Base-by-base conservation (phyloP, 2,888 invertebrate genomes). In the Drosophila tripunctata region DNA sequence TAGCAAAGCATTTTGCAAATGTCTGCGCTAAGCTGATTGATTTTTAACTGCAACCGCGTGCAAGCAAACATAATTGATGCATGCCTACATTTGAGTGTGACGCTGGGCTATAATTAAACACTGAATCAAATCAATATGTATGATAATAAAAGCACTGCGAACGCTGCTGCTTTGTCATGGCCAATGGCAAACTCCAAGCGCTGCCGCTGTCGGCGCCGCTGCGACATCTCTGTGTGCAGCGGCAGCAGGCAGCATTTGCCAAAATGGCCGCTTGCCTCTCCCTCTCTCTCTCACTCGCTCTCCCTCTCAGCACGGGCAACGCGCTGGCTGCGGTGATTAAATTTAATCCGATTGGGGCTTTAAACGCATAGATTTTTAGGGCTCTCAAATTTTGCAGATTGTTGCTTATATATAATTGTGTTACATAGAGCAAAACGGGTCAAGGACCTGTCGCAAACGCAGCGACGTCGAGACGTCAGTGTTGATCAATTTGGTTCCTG, bases 221-320 rank as follows among this genome's bases (percentile, higher is more conserved):
- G 55, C 36, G 30, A 52, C 17, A 35, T 45, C 52, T 38, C 41
- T 61, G 41, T 24, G 12, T 38, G 50, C 71, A 24, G 55, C 57
- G 22, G 51, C 40, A 33, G 44, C 48, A 60, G 61, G 44, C 48
- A 60, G 61, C 56, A 66, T 74, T 88, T 88, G 88, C 87, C 89
- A 89, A 89, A 89, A 89, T 89, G 89, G 89, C 89, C 89, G 89
- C 90, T 89, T 69, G 75, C 69, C 73, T 62, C 67, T 72, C 63
- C 73, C 63, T 55, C 64, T 36, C 68, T 71, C 57, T 48, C 57
- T 43, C n/a, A n/a, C 73, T 62, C 67, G 67, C 63, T 67, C 63
- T 55, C 64, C 33, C 68, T 71, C 57, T 48, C 57, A 40, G 62
- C 45, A 50, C 40, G 33, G 45, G 17, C 41, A 58, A 44, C 48